These are phyloP conservation scores for Heliothis subflexa DNA, from an alignment of 1,140 invertebrate genomes.

Conservation along the genomic window DNA sequence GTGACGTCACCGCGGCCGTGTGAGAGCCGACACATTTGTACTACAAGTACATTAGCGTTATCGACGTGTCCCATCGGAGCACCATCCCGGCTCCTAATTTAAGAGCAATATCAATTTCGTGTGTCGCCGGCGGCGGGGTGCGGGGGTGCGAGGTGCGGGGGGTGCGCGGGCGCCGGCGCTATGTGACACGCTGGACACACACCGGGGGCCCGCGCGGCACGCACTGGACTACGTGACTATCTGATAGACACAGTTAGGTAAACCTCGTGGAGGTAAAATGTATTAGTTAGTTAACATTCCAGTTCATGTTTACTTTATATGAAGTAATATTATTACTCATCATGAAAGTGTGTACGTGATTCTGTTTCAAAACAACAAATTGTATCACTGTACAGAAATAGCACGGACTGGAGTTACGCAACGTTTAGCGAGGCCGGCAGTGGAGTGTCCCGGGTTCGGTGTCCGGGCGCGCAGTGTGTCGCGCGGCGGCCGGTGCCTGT, in stretches of 20 bases:
- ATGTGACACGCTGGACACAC: conserved; percentile 19
- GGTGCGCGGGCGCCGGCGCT: conserved; percentile 58
- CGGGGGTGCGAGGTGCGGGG: conserved; percentile 68
- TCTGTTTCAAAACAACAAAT: neutral
- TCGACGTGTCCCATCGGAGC: conserved; percentile 40
- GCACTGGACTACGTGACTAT: neutral
- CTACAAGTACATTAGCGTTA: conserved; percentile 52
- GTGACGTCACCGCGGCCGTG: conserved; percentile 52
- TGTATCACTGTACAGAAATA: neutral
- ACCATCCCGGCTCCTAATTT: conserved; percentile 46
- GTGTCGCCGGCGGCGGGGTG: conserved; percentile 49
- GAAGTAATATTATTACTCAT: neutral
- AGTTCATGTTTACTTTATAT: neutral
- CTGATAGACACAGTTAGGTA: neutral
- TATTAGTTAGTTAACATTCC: neutral
- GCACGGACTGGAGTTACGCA: neutral
- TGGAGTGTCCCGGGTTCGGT: conserved; percentile 45
- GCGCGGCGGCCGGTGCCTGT: conserved; percentile 59
- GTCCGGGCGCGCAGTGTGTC: conserved; percentile 56
- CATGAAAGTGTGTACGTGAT: neutral
- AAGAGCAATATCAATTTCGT: conserved; percentile 48
- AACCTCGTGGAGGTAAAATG: neutral
- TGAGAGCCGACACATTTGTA: conserved; percentile 47
- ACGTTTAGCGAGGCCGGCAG: neutral
- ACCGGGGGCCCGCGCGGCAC: conserved; percentile 5